These are phyloP conservation scores for Synanthedon formicaeformis DNA, from an alignment of 2,888 invertebrate genomes.

Conservation along the genomic window DNA sequence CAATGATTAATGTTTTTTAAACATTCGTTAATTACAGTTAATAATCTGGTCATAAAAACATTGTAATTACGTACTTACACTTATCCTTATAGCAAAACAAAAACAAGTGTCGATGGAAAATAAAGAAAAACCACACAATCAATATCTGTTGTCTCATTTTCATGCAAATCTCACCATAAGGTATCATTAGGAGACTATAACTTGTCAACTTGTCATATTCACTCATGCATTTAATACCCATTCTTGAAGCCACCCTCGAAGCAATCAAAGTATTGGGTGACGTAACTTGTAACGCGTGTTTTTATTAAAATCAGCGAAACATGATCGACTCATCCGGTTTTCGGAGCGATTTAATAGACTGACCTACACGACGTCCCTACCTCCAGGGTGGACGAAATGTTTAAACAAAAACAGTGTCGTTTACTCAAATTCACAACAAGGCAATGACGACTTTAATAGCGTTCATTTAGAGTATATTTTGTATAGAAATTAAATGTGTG, in stretches of 20 bases:
- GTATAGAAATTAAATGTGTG: too few relatives aligned
- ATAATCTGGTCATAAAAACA: too few relatives aligned
- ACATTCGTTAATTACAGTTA: too few relatives aligned
- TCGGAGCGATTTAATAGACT: conserved; percentile 60
- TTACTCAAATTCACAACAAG: background rate
- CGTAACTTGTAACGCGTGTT: conserved; percentile 47
- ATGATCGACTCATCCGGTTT: conserved; percentile 55
- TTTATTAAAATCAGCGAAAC: conserved; percentile 60
- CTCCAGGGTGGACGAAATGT: background rate
- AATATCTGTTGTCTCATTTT: too few relatives aligned
- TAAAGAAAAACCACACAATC: too few relatives aligned
- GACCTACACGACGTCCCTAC: conserved; percentile 52
- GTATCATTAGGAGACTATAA: background rate
- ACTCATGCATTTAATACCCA: background rate
- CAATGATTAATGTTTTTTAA: too few relatives aligned
- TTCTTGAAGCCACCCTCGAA: conserved; percentile 16
- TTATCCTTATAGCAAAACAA: too few relatives aligned
- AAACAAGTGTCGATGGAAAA: too few relatives aligned
- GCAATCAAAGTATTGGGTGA: conserved; percentile 37
- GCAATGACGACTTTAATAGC: conserved; percentile 7
- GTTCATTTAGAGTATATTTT: conserved; percentile 14
- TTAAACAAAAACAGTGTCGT: conserved; percentile 16
- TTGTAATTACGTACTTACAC: too few relatives aligned
- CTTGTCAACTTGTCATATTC: background rate
- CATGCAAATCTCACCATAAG: too few relatives aligned